phyloP scores from a whole-genome alignment of 2,888 invertebrate genomes.

The Stenoptilia bipunctidactyla region DNA sequence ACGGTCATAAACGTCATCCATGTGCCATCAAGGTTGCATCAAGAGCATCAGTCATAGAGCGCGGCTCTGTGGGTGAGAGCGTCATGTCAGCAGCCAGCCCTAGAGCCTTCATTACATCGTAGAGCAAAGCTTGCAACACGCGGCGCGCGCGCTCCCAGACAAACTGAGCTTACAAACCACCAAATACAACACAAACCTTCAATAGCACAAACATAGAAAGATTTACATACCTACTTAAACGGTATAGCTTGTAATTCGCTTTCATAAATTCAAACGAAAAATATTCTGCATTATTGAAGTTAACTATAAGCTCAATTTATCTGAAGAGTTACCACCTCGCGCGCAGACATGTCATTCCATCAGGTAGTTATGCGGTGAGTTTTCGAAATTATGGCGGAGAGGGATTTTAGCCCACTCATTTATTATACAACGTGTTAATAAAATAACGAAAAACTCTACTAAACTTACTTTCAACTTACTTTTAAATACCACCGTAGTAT shows the following conservation, averaged over 20 bases:
- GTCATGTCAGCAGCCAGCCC: conserved; percentile 9
- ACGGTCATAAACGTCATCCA: conserved; percentile 30
- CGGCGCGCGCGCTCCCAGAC: conserved; percentile 50
- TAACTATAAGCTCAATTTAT: too few relatives aligned
- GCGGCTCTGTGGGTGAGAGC: conserved; percentile 5
- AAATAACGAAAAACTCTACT: neutral
- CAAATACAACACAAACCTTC: neutral
- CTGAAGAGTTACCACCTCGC: too few relatives aligned
- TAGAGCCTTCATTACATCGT: conserved; percentile 27
- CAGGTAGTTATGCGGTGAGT: conserved; percentile 67
- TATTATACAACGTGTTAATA: conserved; percentile 14
- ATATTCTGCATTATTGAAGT: too few relatives aligned
- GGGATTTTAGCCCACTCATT: conserved; percentile 65
- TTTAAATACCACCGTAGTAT: too few relatives aligned
- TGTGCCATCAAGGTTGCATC: conserved; percentile 44
- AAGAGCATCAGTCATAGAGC: conserved; percentile 3
- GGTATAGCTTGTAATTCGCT: too few relatives aligned
- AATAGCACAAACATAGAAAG: too few relatives aligned
- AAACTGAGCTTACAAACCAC: conserved; percentile 24
- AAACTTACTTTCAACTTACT: too few relatives aligned
- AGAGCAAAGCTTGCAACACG: conserved; percentile 53
- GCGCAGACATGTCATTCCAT: conserved; percentile 61
- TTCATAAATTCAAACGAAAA: too few relatives aligned
- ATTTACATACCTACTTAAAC: too few relatives aligned
- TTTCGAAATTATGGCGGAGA: conserved; percentile 69